Evolutionary conservation across 2,113 vertebrate genomes (phyloP).

Genomic region (Erythrolamprus reginae): DNA sequence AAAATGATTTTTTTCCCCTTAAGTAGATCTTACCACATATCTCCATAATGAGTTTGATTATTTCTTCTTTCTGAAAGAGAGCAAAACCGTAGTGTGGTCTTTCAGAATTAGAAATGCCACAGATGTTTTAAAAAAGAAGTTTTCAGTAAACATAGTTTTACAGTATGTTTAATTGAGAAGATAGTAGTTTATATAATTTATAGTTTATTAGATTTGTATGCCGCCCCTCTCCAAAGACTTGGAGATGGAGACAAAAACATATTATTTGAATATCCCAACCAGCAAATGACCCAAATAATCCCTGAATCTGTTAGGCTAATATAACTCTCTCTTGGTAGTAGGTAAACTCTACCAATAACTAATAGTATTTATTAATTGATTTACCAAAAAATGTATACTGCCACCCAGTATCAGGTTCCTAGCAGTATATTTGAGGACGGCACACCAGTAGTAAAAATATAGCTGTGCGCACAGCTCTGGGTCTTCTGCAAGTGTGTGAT

Average conservation of each 20-base stretch:
- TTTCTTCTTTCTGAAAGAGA: conserved; percentile 77
- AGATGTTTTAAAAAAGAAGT: neutral
- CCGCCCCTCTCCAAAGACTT: no score
- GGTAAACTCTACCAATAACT: neutral
- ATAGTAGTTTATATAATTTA: no score
- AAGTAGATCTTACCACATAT: conserved; percentile 78
- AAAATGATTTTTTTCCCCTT: neutral
- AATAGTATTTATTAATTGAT: neutral
- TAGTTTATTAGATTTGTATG: no score
- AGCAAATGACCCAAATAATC: neutral
- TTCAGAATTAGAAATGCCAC: neutral
- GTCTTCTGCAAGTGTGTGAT: no score
- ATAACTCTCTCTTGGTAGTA: neutral
- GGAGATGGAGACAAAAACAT: neutral
- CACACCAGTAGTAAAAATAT: no score
- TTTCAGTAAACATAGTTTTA: neutral
- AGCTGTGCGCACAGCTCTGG: no score
- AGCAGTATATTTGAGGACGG: no score
- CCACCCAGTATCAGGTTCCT: no score
- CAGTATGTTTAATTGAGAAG: neutral
- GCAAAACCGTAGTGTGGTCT: neutral
- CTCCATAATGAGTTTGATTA: conserved; percentile 81
- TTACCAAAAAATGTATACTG: neutral
- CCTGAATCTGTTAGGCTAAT: neutral
- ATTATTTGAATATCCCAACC: neutral